Base-by-base conservation (phyloP, 2,797 vertebrate species). In the Hafferia zeledoni region DNA sequence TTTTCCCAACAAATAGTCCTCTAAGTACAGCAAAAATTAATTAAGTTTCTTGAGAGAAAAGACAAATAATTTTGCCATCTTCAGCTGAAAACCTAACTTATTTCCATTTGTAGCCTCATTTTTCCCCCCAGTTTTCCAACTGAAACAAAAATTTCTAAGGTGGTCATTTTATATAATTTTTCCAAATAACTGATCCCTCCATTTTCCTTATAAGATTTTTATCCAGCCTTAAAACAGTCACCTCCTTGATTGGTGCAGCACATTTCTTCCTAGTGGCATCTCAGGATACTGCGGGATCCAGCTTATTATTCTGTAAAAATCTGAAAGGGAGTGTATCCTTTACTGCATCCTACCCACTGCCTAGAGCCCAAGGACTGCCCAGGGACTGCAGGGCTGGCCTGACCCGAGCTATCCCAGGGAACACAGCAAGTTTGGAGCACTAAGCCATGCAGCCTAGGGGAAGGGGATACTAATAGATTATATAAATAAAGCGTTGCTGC, bases 251-350 rank as follows among this genome's bases (percentile, higher is more conserved):
- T 28, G 20, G 10, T 14, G 17, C 43, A 83, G 28, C 17, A 31
- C 10, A 1, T 44, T 60, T 50, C 24, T 81, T 16, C 84, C 35
- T 49, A 46, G n/a, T 19, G 33, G 47, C 46, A 37, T 39, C 33
- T 23, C 3, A 2, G 33, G 5, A 23, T 25, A 35, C 13, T 13
- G 31, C 35, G 67, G 35, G 53, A 33, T 57, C n/a, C 1, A 0
- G 33, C 33, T 43, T 22, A 43, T 18, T 17, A 10, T 74, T 60
- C 3, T 0, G 11, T 9, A 64, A 24, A 17, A 49, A 43, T 31
- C 7, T 59, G 43, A 27, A 63, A 68, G 71, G 11, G 13, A 49
- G 9, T 9, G 37, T 53, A 7, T 59, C 8, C 27, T 67, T 43
- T 64, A 9, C 46, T 28, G 11, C 43, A 18, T 31, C 39, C 56